phyloP scores from a whole-genome alignment of 2,888 invertebrate species.

The Pachliopta kotzebuea region DNA sequence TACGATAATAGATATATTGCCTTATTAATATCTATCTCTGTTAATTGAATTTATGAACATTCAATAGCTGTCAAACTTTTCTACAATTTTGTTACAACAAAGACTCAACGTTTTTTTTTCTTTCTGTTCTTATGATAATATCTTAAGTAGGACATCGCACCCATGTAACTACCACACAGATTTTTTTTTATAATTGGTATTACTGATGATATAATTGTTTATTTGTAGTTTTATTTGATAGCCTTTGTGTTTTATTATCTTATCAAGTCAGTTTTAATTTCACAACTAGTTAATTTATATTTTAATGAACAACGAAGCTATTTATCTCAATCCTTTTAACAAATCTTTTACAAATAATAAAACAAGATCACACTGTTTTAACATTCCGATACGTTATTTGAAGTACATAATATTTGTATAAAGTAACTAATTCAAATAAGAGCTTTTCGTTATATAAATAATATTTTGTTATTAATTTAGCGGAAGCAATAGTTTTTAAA shows the following conservation, averaged over 20 bases:
- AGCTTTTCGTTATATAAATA: neutral
- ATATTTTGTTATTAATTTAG: too few species aligned
- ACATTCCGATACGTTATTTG: too few species aligned
- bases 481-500: too few species aligned
- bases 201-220: conserved; percentile 36
- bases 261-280: conserved; percentile 44
- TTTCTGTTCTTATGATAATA: neutral
- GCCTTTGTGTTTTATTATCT: conserved; percentile 39
- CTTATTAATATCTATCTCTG: neutral
- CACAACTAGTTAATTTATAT: conserved; percentile 43
- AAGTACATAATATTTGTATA: neutral
- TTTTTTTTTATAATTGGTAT: conserved; percentile 31
- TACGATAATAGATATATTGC: neutral
- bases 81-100: too few species aligned
- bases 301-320: conserved; percentile 34
- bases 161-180: conserved; percentile 24
- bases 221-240: conserved; percentile 34
- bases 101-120: too few species aligned
- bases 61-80: too few species aligned
- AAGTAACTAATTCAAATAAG: neutral
- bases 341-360: neutral
- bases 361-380: too few species aligned
- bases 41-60: neutral
- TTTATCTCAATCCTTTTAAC: neutral
- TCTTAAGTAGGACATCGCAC: conserved; percentile 3